A percentile compares a stretch with the other conserved stretches of the same genome.
These are phyloP conservation scores for Pyrochroa serraticornis DNA, from an alignment of 2,888 invertebrate genomes.

Conservation along the genomic window DNA sequence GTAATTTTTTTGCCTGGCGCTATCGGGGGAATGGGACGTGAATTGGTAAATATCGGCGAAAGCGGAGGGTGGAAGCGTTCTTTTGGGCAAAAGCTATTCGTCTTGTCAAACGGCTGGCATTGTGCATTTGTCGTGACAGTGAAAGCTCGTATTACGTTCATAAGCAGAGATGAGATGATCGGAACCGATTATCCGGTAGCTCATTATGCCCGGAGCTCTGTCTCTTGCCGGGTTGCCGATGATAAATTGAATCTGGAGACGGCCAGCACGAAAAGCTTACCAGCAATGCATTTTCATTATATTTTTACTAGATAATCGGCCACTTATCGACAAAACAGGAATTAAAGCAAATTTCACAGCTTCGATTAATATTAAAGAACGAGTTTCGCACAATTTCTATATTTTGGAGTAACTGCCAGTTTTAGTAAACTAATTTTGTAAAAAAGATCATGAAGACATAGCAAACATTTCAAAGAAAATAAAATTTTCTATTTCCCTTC, in stretches of 20 bases:
- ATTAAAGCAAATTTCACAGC: no score
- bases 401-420: no score
- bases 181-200: constrained; percentile 36
- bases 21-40: background rate
- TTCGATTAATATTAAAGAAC: no score
- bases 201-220: constrained; percentile 35
- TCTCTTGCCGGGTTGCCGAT: constrained; percentile 31
- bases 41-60: background rate
- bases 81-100: constrained; percentile 12
- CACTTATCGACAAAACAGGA: no score
- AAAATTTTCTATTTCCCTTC: no score
- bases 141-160: constrained; percentile 31
- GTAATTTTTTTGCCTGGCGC: no score
- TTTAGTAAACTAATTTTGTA: no score
- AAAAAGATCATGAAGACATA: no score
- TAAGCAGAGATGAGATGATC: constrained; percentile 37
- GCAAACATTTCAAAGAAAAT: no score
- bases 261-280: constrained; percentile 33
- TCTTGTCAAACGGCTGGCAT: constrained; percentile 24
- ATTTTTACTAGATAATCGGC: constrained; percentile 28
- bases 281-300: constrained; percentile 40
- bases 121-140: constrained; percentile 31
- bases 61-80: background rate
- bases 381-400: no score
- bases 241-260: constrained; percentile 39